Base-by-base conservation (phyloP, 2,888 invertebrate genomes). In the Polydrusus tereticollis region DNA sequence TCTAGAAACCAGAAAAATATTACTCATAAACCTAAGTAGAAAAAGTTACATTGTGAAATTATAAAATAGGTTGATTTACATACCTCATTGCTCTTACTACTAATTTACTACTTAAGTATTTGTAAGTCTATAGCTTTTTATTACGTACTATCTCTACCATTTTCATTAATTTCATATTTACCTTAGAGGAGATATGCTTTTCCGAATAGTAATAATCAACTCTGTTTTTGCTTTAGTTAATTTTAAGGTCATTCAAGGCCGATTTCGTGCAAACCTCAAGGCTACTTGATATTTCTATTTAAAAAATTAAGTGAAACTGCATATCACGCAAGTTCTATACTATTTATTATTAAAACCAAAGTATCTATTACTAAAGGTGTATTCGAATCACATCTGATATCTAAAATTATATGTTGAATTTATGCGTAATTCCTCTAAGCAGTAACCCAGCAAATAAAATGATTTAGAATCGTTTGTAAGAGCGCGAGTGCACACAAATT, bases 381-480 rank as follows among this genome's bases (percentile, higher is more conserved):
- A 68, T 64, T 70, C 45, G 59, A 65, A 57, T 64, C 72, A 66
- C 71, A 66, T 66, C 66, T 71, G 71, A 71, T 71, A 66, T 71
- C 55, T 57, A 18, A 71, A 71, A 71, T 66, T 70, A 70, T 50
- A 70, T 29, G 21, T 23, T 58, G 58, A 58, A 58, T 47, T 29
- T 70, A 58, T 70, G 70, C 70, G 64, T 64, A 64, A 50, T 29
- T 33, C 47, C 70, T 58, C 6, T n/a, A 16, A 59, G 70, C 58
- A 16, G 16, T 59, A 43, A 41, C 33, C 41, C 26, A 26, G 38
- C 59, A 66, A 69, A 64, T 47, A 21, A 70, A 60, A 50, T 66
- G 47, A 55, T 43, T 43, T 60, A 41, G 57, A 72, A 70, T 65
- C 59, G 64, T 52, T 64, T 41, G 57, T 62, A 57, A 36, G 64